Base-by-base conservation (phyloP, 2,888 invertebrate genomes). In the Melikaiella ostensackeni region DNA sequence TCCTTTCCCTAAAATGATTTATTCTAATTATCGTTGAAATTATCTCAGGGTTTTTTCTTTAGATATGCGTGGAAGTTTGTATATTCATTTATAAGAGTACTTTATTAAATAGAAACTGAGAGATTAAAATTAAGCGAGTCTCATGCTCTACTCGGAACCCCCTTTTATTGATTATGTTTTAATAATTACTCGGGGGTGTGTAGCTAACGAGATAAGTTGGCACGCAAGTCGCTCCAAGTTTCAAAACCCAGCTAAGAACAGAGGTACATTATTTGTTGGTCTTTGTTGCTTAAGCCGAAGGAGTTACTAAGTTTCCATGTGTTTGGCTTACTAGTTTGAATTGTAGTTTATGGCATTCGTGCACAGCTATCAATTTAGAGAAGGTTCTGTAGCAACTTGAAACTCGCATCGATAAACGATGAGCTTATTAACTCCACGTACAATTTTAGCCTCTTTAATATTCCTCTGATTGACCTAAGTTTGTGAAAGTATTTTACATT, bases 271-370 rank as follows among this genome's bases (percentile, higher is more conserved):
- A 81, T 81, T 78, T 78, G 77, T 80, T 78, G 78, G 79, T 64
- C 70, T 80, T 79, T 81, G 81, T 78, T 80, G 76, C 77, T 76
- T 81, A 80, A 81, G 78, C 79, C 78, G 59, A 75, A 74, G 79
- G 81, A 79, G 80, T 81, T 80, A 80, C 81, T 76, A 80, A 79
- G 76, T 81, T 79, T 81, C 79, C 76, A 66, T 77, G 76, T 81
- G 79, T 80, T 81, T 79, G 75, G 74, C 76, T 77, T 79, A 77
- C 80, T 81, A 81, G 80, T 81, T 81, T 75, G 75, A 77, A 81
- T 81, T 81, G 80, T 81, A 79, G 79, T 81, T 81, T 81, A 81
- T 81, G 76, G 81, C 70, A 80, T 78, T 81, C 33, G 70, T 50
- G 70, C 50, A 70, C 33, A 70, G 50, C 70, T 70, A 70, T 70